These are phyloP conservation scores for Andrena bucephala DNA, from an alignment of 2,888 invertebrate species.

Conservation along the genomic window DNA sequence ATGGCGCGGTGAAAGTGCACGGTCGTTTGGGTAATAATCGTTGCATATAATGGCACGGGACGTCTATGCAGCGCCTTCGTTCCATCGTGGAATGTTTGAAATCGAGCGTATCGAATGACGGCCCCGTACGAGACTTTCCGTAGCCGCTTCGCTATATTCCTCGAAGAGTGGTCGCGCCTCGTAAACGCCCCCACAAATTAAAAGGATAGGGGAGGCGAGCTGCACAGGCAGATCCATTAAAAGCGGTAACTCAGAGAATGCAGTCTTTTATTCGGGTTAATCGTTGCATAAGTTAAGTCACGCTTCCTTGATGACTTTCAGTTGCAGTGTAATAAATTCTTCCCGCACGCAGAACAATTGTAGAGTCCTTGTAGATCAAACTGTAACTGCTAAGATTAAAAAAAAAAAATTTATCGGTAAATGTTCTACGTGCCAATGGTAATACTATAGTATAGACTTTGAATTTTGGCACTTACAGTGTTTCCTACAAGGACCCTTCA, in stretches of 20 bases:
- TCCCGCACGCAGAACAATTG: neutral
- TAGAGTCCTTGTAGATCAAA: neutral
- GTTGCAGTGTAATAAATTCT: neutral
- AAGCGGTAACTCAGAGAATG: neutral
- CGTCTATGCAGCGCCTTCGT: conserved; percentile 26
- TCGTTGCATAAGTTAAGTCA: neutral
- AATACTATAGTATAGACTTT: too few relatives aligned
- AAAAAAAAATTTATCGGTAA: too few relatives aligned
- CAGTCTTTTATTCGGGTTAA: neutral
- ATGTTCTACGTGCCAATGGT: too few relatives aligned
- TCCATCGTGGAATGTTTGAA: conserved; percentile 54
- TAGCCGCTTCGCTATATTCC: conserved; percentile 41
- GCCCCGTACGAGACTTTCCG: conserved; percentile 64
- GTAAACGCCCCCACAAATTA: conserved; percentile 57
- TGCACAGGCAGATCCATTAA: conserved; percentile 1
- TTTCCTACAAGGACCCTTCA: too few relatives aligned
- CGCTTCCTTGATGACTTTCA: neutral
- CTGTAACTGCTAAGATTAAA: too few relatives aligned
- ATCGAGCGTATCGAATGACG: conserved; percentile 70
- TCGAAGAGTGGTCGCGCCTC: conserved; percentile 45
- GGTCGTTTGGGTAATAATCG: conserved; percentile 43
- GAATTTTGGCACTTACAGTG: too few relatives aligned
- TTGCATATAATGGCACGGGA: conserved; percentile 40
- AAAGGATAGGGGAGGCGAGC: conserved; percentile 30
- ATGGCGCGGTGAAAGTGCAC: conserved; percentile 41